These are phyloP conservation scores for Cerastoderma edule DNA, from an alignment of 2,888 invertebrate genomes.

Conservation along the genomic window DNA sequence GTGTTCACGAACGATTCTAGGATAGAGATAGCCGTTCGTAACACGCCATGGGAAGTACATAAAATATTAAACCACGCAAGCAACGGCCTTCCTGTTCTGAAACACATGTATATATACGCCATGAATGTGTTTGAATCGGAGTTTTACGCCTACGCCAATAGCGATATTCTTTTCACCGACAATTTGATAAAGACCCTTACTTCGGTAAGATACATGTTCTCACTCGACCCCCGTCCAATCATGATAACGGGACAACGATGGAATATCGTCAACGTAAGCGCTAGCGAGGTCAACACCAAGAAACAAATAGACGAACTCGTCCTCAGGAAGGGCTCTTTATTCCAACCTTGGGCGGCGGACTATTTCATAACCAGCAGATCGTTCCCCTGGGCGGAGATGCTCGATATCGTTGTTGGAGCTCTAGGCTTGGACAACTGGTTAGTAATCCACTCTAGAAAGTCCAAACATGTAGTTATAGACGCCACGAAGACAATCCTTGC, in stretches of 20 bases:
- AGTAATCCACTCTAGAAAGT: slow-evolving; percentile 66
- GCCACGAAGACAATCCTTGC: slow-evolving; percentile 72
- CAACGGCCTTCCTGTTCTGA: slow-evolving; percentile 71
- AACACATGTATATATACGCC: slow-evolving; percentile 74
- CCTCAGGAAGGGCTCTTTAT: slow-evolving; percentile 65
- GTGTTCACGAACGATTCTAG: slow-evolving; percentile 67
- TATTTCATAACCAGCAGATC: slow-evolving; percentile 71
- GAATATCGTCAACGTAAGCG: slow-evolving; percentile 68
- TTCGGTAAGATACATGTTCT: slow-evolving; percentile 32
- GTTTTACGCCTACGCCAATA: slow-evolving; percentile 75
- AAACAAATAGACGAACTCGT: slow-evolving; percentile 53
- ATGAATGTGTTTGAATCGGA: slow-evolving; percentile 63
- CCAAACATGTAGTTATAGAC: slow-evolving; percentile 68
- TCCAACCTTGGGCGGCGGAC: slow-evolving; percentile 72
- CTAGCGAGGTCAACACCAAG: slow-evolving; percentile 56
- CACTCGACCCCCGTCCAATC: slow-evolving; percentile 39
- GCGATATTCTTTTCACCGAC: slow-evolving; percentile 76
- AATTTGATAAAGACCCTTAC: slow-evolving; percentile 61
- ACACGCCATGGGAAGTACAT: slow-evolving; percentile 61
- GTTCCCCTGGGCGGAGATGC: slow-evolving; percentile 73
- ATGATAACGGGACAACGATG: slow-evolving; percentile 66
- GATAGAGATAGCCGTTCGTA: slow-evolving; percentile 41
- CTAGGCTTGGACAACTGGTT: slow-evolving; percentile 78
- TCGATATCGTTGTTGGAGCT: slow-evolving; percentile 76
- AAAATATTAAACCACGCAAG: slow-evolving; percentile 58